Conservation (phyloP, 2,888 invertebrate genomes). For the Amphipyra tragopoginis region DNA sequence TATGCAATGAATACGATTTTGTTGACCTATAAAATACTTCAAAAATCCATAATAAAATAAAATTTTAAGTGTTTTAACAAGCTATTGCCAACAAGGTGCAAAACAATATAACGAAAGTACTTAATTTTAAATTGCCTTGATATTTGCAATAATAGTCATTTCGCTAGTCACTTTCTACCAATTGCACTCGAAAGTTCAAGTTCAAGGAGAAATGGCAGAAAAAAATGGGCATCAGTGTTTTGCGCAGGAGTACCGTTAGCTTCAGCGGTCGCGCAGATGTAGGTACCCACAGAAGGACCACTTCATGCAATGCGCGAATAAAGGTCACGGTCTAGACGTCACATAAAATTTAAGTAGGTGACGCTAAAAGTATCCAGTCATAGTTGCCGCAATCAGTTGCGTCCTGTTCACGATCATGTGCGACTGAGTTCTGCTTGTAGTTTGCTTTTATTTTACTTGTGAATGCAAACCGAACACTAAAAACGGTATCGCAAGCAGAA, state of each 20-base stretch:
- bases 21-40: not conserved
- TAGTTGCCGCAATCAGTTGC: too few relatives aligned
- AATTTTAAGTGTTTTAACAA: conserved; percentile 1
- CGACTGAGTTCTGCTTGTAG: too few relatives aligned
- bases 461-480: too few relatives aligned
- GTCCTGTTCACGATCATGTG: too few relatives aligned
- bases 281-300: not conserved
- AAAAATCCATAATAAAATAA: not conserved
- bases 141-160: conserved; percentile 38
- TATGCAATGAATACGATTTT: not conserved
- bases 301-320: too few relatives aligned
- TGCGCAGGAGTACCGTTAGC: conserved; percentile 47
- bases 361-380: too few relatives aligned
- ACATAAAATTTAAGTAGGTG: too few relatives aligned
- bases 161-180: conserved; percentile 31
- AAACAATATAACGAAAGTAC: conserved; percentile 24
- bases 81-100: conserved; percentile 29
- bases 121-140: conserved; percentile 23
- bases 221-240: conserved; percentile 24
- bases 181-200: conserved; percentile 45
- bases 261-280: not conserved
- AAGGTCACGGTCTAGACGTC: too few relatives aligned
- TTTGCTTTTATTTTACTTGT: too few relatives aligned
- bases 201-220: conserved; percentile 45
- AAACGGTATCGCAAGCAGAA: too few relatives aligned